phyloP scores from a whole-genome alignment of 1,140 invertebrate genomes.

The Penaeus indicus region DNA sequence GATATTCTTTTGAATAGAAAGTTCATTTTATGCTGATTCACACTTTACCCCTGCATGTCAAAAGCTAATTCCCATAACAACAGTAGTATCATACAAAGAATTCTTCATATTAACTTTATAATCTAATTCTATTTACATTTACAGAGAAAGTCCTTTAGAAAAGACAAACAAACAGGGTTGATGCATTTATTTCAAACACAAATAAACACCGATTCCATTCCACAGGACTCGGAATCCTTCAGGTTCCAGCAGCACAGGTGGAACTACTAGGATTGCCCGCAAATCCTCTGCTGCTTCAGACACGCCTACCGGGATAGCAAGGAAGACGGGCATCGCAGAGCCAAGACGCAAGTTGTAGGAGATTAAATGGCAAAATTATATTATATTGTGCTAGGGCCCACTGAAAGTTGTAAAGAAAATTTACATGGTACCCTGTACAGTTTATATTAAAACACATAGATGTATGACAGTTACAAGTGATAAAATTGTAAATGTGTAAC shows the following conservation, averaged over 20 bases:
- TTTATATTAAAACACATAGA: too few species aligned
- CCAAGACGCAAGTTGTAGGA: constrained; percentile 52
- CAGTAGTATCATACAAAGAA: too few species aligned
- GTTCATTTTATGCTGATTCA: too few species aligned
- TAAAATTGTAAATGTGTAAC: constrained; percentile 10
- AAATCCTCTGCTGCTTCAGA: constrained; percentile 79
- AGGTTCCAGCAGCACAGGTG: constrained; percentile 74
- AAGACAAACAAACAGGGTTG: not conserved
- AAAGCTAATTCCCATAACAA: too few species aligned
- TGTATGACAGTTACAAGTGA: not conserved
- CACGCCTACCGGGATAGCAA: constrained; percentile 72
- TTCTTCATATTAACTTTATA: too few species aligned
- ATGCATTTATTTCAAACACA: not conserved
- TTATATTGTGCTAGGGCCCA: not conserved
- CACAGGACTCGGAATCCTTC: constrained; percentile 67
- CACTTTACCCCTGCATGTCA: too few species aligned
- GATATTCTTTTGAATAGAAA: too few species aligned
- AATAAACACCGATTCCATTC: not conserved
- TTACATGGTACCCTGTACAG: constrained; percentile 17
- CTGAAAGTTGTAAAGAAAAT: not conserved
- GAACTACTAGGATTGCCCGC: constrained; percentile 76
- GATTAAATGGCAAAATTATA: not conserved
- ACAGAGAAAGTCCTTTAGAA: too few species aligned
- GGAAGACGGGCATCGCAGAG: constrained; percentile 64
- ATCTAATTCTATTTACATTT: too few species aligned